Conservation (phyloP, 2,888 invertebrate genomes). For the Rhagium mordax region DNA sequence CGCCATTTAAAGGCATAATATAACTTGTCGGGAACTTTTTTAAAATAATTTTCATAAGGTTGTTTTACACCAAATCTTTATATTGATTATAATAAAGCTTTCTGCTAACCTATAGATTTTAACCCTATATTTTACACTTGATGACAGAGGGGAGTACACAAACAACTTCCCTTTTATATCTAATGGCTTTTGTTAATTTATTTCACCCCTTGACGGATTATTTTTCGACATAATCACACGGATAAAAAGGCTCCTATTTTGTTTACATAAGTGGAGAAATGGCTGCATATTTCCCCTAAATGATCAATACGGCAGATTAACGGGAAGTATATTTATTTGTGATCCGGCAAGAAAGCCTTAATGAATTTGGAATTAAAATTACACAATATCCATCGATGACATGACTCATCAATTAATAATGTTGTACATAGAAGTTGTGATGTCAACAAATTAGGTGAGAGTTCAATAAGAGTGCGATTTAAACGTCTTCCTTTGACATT, state of each 20-base stretch:
- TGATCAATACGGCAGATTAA: conserved; percentile 3
- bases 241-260: conserved; percentile 10
- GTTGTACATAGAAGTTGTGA: too few relatives aligned
- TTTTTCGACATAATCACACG: conserved; percentile 3
- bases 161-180: conserved; percentile 12
- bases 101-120: neutral
- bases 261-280: conserved; percentile 14
- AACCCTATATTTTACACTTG: conserved; percentile 15
- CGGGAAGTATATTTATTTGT: neutral
- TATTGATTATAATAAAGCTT: neutral
- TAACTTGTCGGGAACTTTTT: too few relatives aligned
- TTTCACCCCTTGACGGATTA: conserved; percentile 25
- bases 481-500: too few relatives aligned
- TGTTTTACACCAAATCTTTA: too few relatives aligned
- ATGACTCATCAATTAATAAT: too few relatives aligned
- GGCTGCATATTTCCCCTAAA: conserved; percentile 11
- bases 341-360: neutral
- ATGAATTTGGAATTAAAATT: neutral
- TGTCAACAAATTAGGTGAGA: too few relatives aligned
- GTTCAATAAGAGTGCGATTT: too few relatives aligned
- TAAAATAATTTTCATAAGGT: too few relatives aligned
- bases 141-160: conserved; percentile 12
- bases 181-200: conserved; percentile 31
- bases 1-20: conserved; percentile 11
- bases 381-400: neutral